These are phyloP conservation scores for Pipa parva DNA, from an alignment of 2,113 vertebrate species.

Conservation along the genomic window DNA sequence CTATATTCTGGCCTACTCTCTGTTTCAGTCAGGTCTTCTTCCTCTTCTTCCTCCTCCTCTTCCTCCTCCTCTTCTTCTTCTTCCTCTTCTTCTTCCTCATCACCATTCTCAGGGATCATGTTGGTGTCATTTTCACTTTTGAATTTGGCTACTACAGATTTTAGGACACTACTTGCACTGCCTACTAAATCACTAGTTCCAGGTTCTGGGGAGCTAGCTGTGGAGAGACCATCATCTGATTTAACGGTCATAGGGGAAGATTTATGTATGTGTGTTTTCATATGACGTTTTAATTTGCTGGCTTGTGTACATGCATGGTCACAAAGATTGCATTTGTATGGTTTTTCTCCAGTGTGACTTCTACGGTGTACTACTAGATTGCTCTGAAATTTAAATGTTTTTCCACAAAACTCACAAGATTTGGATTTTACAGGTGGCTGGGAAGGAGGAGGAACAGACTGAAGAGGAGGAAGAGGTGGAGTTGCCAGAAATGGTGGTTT, in stretches of 20 bases:
- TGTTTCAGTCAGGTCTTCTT: conserved; percentile 75
- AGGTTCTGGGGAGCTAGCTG: conserved; percentile 92
- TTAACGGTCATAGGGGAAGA: conserved; percentile 92
- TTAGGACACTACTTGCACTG: conserved; percentile 93
- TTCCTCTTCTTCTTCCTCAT: conserved; percentile 92
- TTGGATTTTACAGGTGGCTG: conserved; percentile 87
- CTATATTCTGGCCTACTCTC: conserved; percentile 83
- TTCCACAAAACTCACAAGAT: conserved; percentile 98
- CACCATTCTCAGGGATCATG: conserved; percentile 86
- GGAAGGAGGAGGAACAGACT: conserved; percentile 91
- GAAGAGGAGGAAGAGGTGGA: conserved; percentile 90
- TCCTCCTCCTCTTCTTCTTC: conserved; percentile 95
- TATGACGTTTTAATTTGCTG: conserved; percentile 98
- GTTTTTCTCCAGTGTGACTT: conserved; percentile 98
- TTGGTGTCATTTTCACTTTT: conserved; percentile 85
- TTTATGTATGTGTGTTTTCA: conserved; percentile 99
- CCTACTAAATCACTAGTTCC: conserved; percentile 93
- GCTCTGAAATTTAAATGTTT: conserved; percentile 98
- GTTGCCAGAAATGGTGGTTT: conserved; percentile 96
- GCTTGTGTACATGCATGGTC: conserved; percentile 98
- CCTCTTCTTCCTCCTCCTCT: conserved; percentile 90
- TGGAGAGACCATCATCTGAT: conserved; percentile 93
- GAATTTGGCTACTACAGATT: conserved; percentile 96
- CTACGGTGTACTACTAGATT: conserved; percentile 96
- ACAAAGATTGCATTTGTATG: conserved; percentile 98